phyloP scores from a whole-genome alignment of 2,113 vertebrate species.

The Gorsachius goisagi region DNA sequence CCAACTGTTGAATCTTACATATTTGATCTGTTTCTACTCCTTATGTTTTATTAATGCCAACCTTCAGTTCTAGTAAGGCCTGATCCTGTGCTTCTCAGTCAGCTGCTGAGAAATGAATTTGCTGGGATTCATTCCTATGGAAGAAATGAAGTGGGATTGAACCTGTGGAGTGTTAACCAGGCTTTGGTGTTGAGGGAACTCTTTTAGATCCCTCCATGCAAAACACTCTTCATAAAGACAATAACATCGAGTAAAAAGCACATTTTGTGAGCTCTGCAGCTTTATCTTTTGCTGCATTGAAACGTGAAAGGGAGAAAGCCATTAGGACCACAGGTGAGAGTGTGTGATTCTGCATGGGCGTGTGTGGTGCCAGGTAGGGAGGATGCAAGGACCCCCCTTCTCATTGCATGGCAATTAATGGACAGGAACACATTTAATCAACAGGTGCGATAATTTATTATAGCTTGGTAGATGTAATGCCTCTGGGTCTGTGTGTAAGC shows the following conservation, averaged over 20 bases:
- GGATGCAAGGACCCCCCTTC: neutral
- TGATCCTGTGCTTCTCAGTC: constrained; percentile 1
- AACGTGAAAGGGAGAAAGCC: neutral
- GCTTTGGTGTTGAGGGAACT: neutral
- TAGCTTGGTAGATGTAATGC: neutral
- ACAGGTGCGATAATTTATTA: neutral
- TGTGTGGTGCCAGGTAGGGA: fast-evolving
- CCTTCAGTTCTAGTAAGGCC: neutral
- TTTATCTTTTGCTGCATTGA: neutral
- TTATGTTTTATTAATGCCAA: constrained; percentile 28
- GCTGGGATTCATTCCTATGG: neutral
- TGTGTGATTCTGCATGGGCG: neutral
- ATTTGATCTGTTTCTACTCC: constrained; percentile 24
- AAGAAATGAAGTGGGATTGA: neutral
- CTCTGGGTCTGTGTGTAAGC: neutral
- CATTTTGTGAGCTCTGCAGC: neutral
- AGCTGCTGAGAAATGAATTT: constrained; percentile 16
- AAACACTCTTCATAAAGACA: neutral
- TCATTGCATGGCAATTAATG: neutral
- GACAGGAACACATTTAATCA: neutral
- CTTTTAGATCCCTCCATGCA: neutral
- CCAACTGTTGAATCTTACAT: constrained; percentile 28
- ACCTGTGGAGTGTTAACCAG: neutral
- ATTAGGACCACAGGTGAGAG: neutral
- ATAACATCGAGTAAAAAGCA: neutral